Evolutionary conservation across 2,797 vertebrate genomes (phyloP).

Genomic region (Lerista edwardsae): DNA sequence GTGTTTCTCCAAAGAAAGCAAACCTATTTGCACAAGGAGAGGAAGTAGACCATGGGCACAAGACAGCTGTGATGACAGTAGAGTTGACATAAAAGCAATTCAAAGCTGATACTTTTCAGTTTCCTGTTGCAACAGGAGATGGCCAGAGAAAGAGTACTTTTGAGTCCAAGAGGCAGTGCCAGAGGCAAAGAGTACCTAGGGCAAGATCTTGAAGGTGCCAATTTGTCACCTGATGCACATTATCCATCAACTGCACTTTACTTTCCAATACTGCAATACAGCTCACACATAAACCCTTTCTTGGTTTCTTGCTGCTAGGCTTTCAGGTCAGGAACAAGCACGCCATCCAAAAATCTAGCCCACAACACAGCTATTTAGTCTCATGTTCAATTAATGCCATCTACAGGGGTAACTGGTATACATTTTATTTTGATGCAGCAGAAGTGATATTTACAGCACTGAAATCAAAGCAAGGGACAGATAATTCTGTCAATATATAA

Average conservation of each 20-base stretch:
- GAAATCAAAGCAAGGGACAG: slow-evolving; percentile 49
- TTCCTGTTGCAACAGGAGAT: too few species aligned
- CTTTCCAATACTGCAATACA: too few species aligned
- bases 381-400: neutral
- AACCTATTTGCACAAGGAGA: too few species aligned
- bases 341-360: accelerated
- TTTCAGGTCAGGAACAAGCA: neutral
- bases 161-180: too few species aligned
- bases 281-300: neutral
- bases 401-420: neutral
- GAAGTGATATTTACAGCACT: slow-evolving; percentile 74
- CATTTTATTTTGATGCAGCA: slow-evolving; percentile 76
- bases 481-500: slow-evolving; percentile 58
- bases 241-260: neutral
- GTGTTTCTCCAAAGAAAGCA: neutral
- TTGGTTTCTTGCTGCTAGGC: neutral
- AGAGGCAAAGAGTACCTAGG: too few species aligned
- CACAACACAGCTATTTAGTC: neutral
- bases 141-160: too few species aligned
- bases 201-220: too few species aligned
- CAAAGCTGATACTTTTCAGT: too few species aligned
- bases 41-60: too few species aligned
- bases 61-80: too few species aligned
- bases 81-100: too few species aligned
- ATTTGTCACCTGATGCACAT: neutral